Evolutionary conservation across 2,888 invertebrate species (phyloP).

Genomic region (Cosmorhoe ocellata): DNA sequence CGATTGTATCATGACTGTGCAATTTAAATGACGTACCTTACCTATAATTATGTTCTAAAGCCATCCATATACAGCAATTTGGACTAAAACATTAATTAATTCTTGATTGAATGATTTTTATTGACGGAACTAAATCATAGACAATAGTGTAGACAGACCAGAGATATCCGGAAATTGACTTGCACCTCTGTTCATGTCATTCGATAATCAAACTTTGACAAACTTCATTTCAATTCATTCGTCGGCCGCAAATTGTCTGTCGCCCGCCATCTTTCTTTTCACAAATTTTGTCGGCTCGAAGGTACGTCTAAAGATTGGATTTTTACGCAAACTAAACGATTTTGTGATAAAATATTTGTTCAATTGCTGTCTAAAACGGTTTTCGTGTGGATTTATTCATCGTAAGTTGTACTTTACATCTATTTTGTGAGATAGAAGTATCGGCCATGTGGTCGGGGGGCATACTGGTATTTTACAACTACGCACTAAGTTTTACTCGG

Average conservation of each 20-base stretch:
- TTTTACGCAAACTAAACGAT: slow-evolving; percentile 43
- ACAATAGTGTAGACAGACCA: neutral
- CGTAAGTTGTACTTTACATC: slow-evolving; percentile 37
- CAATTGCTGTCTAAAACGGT: slow-evolving; percentile 27
- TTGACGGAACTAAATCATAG: neutral
- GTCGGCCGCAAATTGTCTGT: slow-evolving; percentile 39
- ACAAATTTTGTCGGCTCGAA: slow-evolving; percentile 68
- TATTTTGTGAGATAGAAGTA: slow-evolving; percentile 36
- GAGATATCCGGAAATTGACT: slow-evolving; percentile 5
- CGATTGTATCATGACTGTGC: too few species aligned
- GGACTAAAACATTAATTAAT: too few species aligned
- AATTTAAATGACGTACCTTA: too few species aligned
- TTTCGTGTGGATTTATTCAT: slow-evolving; percentile 28
- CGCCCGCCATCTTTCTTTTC: slow-evolving; percentile 82
- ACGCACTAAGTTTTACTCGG: slow-evolving; percentile 72
- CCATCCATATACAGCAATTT: too few species aligned
- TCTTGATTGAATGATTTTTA: too few species aligned
- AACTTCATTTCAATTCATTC: slow-evolving; percentile 39
- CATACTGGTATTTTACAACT: slow-evolving; percentile 64
- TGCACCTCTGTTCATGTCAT: slow-evolving; percentile 25
- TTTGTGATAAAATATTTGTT: slow-evolving; percentile 35
- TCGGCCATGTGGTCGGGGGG: slow-evolving; percentile 74
- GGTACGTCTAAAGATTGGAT: slow-evolving; percentile 64
- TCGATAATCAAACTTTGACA: slow-evolving; percentile 28
- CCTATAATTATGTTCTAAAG: too few species aligned